phyloP scores from a whole-genome alignment of 2,797 vertebrate species.

The Schizothorax lantsangensis region DNA sequence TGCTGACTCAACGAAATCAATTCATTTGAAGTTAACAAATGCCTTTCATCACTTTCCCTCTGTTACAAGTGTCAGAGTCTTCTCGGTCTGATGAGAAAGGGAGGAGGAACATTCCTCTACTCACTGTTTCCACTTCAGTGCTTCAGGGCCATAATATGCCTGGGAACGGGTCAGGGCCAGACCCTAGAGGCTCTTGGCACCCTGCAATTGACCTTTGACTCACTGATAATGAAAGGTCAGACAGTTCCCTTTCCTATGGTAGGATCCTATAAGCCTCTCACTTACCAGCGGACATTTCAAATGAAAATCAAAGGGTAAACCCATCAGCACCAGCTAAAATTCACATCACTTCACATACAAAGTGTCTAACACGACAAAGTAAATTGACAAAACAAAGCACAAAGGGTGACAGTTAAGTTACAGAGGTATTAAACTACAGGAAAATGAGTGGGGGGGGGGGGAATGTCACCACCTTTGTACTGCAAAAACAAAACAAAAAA shows the following conservation, averaged over 20 bases:
- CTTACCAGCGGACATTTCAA: conserved; percentile 33
- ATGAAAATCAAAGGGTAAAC: background rate
- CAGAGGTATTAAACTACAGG: background rate
- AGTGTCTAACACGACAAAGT: background rate
- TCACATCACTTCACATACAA: conserved; percentile 8
- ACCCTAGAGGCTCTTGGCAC: conserved; percentile 33
- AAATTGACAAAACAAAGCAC: conserved; percentile 2
- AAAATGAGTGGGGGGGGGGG: background rate
- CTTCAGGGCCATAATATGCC: conserved; percentile 34
- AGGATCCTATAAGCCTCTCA: conserved; percentile 20
- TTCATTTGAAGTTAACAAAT: conserved; percentile 30
- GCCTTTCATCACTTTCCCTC: conserved; percentile 23
- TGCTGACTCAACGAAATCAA: conserved; percentile 17
- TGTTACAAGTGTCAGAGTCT: background rate
- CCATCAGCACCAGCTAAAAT: conserved; percentile 21
- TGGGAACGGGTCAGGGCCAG: conserved; percentile 25
- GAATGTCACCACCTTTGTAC: no score
- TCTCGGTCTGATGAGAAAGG: conserved; percentile 13
- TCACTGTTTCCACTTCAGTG: conserved; percentile 32
- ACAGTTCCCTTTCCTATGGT: conserved; percentile 33
- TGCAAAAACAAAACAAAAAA: background rate
- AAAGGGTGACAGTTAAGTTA: background rate
- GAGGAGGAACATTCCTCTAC: conserved; percentile 15
- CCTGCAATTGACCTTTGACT: conserved; percentile 49
- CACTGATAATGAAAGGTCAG: conserved; percentile 53